phyloP scores from a whole-genome alignment of 2,113 vertebrate genomes.

The Chelonoidis abingdonii region DNA sequence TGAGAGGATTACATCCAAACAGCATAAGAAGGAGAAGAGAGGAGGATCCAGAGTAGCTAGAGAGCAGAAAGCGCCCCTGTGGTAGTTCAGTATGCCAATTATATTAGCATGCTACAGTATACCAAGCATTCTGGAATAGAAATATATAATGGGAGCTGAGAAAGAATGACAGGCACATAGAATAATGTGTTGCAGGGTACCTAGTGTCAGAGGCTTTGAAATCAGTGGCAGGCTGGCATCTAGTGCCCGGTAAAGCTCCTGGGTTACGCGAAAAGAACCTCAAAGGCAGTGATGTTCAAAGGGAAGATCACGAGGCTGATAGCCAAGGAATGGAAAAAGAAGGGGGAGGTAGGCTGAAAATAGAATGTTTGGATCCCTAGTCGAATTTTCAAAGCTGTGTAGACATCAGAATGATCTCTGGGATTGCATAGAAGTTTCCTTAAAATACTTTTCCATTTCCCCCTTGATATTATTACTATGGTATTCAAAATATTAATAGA shows the following conservation, averaged over 20 bases:
- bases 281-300: neutral
- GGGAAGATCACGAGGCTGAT: neutral
- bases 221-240: neutral
- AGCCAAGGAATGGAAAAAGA: neutral
- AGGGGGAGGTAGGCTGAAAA: rapidly evolving
- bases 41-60: neutral
- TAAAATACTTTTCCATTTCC: neutral
- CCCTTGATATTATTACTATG: neutral
- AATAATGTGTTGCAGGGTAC: neutral
- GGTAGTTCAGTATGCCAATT: neutral
- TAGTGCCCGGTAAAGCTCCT: neutral
- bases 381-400: neutral
- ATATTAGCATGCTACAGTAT: rapidly evolving
- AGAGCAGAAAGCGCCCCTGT: neutral
- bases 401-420: neutral
- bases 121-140: neutral
- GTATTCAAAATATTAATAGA: neutral
- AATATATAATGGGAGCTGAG: rapidly evolving
- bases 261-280: neutral
- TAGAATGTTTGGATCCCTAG: neutral
- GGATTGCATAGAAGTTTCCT: neutral
- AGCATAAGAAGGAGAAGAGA: neutral
- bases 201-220: neutral
- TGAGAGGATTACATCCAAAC: neutral
- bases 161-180: neutral